phyloP scores from a whole-genome alignment of 2,888 invertebrate genomes.

The Cosmorhoe ocellata region DNA sequence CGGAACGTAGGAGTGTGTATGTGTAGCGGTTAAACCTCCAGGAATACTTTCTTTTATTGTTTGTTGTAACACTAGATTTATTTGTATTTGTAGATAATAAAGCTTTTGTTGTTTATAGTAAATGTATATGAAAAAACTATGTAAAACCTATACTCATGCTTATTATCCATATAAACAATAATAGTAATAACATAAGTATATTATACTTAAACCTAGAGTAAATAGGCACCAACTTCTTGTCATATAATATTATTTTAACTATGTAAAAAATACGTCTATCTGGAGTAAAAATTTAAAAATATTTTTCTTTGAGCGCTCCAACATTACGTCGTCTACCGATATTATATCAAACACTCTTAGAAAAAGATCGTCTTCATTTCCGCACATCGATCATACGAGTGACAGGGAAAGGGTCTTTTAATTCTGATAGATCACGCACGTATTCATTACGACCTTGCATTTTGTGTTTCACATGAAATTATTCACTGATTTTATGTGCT shows the following conservation, averaged over 20 bases:
- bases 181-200: too few relatives aligned
- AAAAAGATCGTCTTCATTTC: constrained; percentile 80
- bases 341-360: constrained; percentile 67
- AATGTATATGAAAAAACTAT: too few relatives aligned
- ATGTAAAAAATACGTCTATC: too few relatives aligned
- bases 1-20: constrained; percentile 49
- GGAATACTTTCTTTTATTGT: constrained; percentile 57
- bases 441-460: constrained; percentile 69
- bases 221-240: too few relatives aligned
- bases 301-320: constrained; percentile 13
- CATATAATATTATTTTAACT: too few relatives aligned
- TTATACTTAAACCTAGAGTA: too few relatives aligned
- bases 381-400: constrained; percentile 76
- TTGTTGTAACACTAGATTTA: constrained; percentile 30
- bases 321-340: constrained; percentile 43
- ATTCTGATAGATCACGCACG: constrained; percentile 78
- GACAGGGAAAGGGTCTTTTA: constrained; percentile 76
- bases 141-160: too few relatives aligned
- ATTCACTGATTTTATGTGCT: constrained; percentile 15
- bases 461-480: constrained; percentile 39
- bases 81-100: constrained; percentile 27
- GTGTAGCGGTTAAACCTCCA: constrained; percentile 59
- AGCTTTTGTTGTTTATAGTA: constrained; percentile 15
- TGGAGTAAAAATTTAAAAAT: not conserved
- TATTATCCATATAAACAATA: too few relatives aligned